phyloP scores from a whole-genome alignment of 2,797 vertebrate species.

The Enteromius paludinosus region DNA sequence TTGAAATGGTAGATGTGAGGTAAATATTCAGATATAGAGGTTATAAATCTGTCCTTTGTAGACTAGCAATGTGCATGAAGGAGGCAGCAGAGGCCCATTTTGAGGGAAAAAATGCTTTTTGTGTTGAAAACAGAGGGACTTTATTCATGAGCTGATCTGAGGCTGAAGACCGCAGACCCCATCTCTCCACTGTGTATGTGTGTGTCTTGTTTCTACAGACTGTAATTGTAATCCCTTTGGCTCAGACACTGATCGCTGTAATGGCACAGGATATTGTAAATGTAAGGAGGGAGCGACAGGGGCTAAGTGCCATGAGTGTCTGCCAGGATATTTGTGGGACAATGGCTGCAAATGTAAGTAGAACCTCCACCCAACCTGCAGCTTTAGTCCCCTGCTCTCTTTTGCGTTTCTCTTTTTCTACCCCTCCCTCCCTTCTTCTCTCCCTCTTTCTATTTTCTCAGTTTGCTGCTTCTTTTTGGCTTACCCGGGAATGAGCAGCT shows the following conservation, averaged over 20 bases:
- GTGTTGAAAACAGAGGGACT: constrained; percentile 25
- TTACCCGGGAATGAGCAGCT: constrained; percentile 29
- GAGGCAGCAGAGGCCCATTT: constrained; percentile 33
- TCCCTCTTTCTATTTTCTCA: constrained; percentile 6
- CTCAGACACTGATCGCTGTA: constrained; percentile 96
- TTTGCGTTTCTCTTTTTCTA: constrained; percentile 6
- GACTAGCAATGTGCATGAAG: constrained; percentile 37
- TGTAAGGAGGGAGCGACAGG: constrained; percentile 97
- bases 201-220: constrained; percentile 96
- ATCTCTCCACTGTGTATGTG: constrained; percentile 75
- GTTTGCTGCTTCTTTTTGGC: constrained; percentile 30
- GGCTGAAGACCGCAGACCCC: constrained; percentile 42
- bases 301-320: constrained; percentile 96
- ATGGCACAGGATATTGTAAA: constrained; percentile 98
- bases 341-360: constrained; percentile 99
- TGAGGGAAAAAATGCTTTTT: constrained; percentile 27
- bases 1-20: constrained; percentile 71
- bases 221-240: constrained; percentile 98
- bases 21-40: constrained; percentile 13
- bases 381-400: constrained; percentile 56
- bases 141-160: constrained; percentile 45
- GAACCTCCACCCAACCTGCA: constrained; percentile 75
- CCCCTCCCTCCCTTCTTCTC: not conserved
- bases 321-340: constrained; percentile 97
- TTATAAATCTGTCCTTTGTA: constrained; percentile 39